Percentiles rank a stretch among this genome's conserved stretches.
Evolutionary conservation across 2,113 vertebrate genomes (phyloP).

Genomic region (Tautogolabrus adspersus): DNA sequence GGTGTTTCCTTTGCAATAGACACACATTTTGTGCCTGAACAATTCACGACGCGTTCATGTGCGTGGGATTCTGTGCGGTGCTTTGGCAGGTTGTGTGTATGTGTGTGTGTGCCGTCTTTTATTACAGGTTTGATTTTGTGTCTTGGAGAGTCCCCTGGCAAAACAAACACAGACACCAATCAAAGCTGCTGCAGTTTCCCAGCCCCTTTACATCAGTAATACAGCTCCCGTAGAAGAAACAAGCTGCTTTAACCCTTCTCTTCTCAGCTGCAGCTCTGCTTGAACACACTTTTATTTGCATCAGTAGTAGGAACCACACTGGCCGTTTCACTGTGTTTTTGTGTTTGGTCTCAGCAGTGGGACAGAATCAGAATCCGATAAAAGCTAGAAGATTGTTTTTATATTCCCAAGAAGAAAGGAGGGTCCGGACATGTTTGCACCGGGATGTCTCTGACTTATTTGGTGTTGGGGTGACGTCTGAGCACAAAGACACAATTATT

Average conservation of each 20-base stretch:
- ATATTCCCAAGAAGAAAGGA: not conserved
- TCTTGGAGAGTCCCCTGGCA: slow-evolving; percentile 48
- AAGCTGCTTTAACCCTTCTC: not conserved
- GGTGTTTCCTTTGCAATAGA: not conserved
- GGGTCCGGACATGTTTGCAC: not conserved
- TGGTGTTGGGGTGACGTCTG: no score
- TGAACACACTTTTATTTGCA: not conserved
- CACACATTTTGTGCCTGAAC: not conserved
- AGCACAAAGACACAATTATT: no score
- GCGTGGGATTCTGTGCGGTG: slow-evolving; percentile 6
- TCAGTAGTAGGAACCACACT: not conserved
- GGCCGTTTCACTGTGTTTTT: not conserved
- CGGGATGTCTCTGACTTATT: no score
- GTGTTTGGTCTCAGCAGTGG: not conserved
- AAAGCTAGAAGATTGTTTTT: not conserved
- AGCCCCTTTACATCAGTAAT: slow-evolving; percentile 38
- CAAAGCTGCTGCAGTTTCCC: slow-evolving; percentile 52
- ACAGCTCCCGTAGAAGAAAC: slow-evolving; percentile 21
- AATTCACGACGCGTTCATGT: not conserved
- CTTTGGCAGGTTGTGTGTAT: not conserved
- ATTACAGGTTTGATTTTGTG: slow-evolving; percentile 66
- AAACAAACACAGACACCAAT: slow-evolving; percentile 60
- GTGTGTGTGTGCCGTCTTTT: slow-evolving; percentile 27
- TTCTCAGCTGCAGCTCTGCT: not conserved
- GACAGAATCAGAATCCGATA: not conserved